These are phyloP conservation scores for Temnopleurus reevesii DNA, from an alignment of 53 echinoderm and acorn worm species.

Conservation along the genomic window DNA sequence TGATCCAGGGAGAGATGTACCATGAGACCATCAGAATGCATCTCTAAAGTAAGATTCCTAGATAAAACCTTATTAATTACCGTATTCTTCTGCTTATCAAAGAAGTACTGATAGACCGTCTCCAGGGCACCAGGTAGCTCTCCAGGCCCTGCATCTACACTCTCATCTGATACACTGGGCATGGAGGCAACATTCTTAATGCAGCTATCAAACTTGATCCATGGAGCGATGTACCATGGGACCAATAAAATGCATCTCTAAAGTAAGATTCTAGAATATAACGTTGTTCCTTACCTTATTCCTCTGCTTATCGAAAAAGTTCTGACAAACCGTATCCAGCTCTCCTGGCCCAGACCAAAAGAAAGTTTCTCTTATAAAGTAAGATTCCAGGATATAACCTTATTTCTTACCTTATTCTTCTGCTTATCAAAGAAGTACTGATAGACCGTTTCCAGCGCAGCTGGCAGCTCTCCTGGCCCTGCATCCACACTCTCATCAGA, in stretches of 20 bases:
- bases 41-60: conserved; percentile 88
- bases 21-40: conserved; percentile 92
- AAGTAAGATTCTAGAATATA: conserved; percentile 88
- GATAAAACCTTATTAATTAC: no score
- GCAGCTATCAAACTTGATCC: conserved; percentile 89
- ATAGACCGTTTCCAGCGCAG: conserved; percentile 74
- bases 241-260: conserved; percentile 94
- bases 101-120: conserved; percentile 88
- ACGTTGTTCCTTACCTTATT: no score
- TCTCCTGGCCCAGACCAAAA: no score
- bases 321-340: no score
- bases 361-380: no score
- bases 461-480: conserved; percentile 88
- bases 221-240: conserved; percentile 83
- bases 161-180: conserved; percentile 74
- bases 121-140: conserved; percentile 88
- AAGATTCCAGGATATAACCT: no score
- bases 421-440: conserved; percentile 89
- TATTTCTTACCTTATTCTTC: conserved; percentile 65
- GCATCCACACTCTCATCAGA: conserved; percentile 70
- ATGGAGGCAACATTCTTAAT: conserved; percentile 83
- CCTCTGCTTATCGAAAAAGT: conserved; percentile 82
- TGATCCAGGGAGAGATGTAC: conserved; percentile 81
- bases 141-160: conserved; percentile 77
- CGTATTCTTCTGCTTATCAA: conserved; percentile 80